These are phyloP conservation scores for Thamnophis elegans DNA, from an alignment of 2,797 vertebrate species.

Conservation along the genomic window DNA sequence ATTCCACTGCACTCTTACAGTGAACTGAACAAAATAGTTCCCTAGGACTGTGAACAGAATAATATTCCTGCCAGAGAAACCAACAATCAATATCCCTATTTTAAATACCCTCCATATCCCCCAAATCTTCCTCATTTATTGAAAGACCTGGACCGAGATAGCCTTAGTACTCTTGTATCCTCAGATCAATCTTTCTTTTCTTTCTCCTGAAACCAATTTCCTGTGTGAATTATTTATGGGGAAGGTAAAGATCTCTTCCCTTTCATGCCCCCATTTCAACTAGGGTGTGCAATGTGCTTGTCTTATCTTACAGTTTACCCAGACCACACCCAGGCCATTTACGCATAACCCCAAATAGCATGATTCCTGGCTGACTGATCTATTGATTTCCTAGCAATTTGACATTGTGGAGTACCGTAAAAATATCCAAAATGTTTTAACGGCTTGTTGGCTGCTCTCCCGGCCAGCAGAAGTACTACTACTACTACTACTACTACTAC, in stretches of 20 bases:
- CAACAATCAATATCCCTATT: neutral
- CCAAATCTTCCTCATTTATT: neutral
- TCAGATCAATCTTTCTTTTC: neutral
- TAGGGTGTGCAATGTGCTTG: neutral
- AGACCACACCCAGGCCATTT: neutral
- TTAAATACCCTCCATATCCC: neutral
- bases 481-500: no score
- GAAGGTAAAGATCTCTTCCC: neutral
- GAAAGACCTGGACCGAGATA: neutral
- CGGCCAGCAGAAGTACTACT: neutral
- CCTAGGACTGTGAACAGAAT: neutral
- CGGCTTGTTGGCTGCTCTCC: neutral
- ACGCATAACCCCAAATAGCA: neutral
- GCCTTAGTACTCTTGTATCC: neutral
- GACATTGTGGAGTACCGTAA: neutral
- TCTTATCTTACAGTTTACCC: neutral
- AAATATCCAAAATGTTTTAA: neutral
- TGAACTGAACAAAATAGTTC: neutral
- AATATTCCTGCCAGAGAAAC: neutral
- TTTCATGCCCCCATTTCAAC: neutral
- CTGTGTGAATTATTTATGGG: neutral
- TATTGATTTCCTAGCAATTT: neutral
- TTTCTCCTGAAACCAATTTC: neutral
- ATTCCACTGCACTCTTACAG: neutral
- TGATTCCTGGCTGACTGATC: neutral